Base-by-base conservation (phyloP, 2,888 invertebrate genomes). In the Lacanobia oleracea region DNA sequence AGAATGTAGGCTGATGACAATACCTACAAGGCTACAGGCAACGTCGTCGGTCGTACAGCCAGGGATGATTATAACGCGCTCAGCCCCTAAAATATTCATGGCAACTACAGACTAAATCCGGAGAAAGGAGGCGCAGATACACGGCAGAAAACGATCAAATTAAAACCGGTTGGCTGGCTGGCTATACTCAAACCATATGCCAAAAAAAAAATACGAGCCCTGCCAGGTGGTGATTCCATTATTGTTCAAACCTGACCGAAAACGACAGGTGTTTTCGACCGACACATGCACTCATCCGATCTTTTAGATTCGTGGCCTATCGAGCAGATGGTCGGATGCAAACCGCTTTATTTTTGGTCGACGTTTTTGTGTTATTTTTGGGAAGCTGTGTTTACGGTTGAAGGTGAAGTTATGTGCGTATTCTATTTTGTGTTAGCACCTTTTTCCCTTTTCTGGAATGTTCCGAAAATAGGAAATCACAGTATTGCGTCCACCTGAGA, bases 211-310 rank as follows among this genome's bases (percentile, higher is more conserved):
- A 83, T 85, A 80, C n/a, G 85, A 63, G 61, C 27, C 51, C 66
- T 54, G 86, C 87, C 91, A 90, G 90, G 88, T 91, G 91, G 81
- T 83, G 81, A 77, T 66, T 79, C 84, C 87, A 86, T 87, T 89
- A 87, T 88, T 84, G 82, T 86, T 81, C 88, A 91, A 92, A 91
- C 91, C 91, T 91, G 93, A 90, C 89, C 88, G 80, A 86, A 88
- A 89, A 88, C 89, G 92, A 91, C 93, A 94, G 94, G 93, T 94
- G 94, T 86, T 88, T 82, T 81, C 72, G 84, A 88, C 87, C 86
- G 71, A 79, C 68, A 79, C 76, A 73, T 71, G 72, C 77, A 75
- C 56, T 77, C 79, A 69, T 81, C 71, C 82, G 70, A 85, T 85
- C 77, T 75, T 81, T 78, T 72, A 72, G 80, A 79, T 84, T 81